Percentiles rank a stretch among this genome's conserved stretches.
These are phyloP conservation scores for Conger conger DNA, from an alignment of 2,113 vertebrate genomes.

Conservation along the genomic window DNA sequence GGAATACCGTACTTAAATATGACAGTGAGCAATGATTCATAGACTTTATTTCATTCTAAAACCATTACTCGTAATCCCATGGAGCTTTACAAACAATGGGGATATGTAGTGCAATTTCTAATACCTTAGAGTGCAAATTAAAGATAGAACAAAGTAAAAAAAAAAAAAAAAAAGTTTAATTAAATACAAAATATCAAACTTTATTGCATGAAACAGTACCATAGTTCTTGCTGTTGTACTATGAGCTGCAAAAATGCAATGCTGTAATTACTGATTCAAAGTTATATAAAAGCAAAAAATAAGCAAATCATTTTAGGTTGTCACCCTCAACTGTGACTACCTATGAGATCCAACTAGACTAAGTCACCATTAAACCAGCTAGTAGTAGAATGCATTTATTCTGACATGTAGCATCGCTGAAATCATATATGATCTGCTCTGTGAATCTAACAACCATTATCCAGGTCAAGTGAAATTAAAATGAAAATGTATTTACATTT, in stretches of 20 bases:
- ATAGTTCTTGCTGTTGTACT: no score
- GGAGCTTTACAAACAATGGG: neutral
- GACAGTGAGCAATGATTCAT: constrained; percentile 8
- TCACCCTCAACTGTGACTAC: neutral
- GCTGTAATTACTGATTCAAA: no score
- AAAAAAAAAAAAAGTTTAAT: neutral
- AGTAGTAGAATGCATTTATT: neutral
- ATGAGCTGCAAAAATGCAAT: no score
- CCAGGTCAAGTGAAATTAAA: neutral
- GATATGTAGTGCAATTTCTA: neutral
- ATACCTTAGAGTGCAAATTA: neutral
- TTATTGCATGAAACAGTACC: neutral
- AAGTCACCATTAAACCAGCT: neutral
- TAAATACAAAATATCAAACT: neutral
- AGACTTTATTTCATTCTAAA: neutral
- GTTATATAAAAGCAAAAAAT: no score
- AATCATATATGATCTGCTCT: no score
- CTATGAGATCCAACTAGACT: neutral
- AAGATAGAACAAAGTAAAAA: neutral
- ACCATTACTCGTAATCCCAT: constrained; percentile 4
- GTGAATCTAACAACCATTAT: neutral
- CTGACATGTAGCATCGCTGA: neutral
- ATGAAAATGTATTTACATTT: neutral
- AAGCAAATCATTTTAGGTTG: neutral
- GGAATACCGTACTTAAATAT: neutral